Base-by-base conservation (phyloP, 1,140 invertebrate species). In the Ylistrum balloti region DNA sequence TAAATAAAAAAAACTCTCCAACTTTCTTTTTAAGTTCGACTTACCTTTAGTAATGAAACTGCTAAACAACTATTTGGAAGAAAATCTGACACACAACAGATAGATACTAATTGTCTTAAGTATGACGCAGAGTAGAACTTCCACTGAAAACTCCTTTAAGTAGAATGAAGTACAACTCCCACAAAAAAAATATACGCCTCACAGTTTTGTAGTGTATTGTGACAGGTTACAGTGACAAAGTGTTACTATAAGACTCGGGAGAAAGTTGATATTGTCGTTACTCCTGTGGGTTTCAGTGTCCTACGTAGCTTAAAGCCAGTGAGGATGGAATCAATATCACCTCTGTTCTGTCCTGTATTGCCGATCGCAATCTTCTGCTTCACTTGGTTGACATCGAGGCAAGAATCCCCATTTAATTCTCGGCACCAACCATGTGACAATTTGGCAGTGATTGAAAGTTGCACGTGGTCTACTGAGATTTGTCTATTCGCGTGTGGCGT, bases 361-460 rank as follows among this genome's bases (percentile, higher is more conserved):
- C 22, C 17, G 56, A 74, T 74, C 56, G n/a, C 56, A 74, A 74
- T 74, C 56, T 74, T 74, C 56, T 5, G n/a, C 56, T 74, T 17
- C 56, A 74, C 56, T 74, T 74, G 56, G 56, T 74, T 74, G 56
- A 74, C 56, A 74, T 28, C 22, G 22, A 74, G 56, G 56, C 56
- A 74, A 28, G 56, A 74, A 74, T 74, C 56, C 56, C 56, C 56
- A 74, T 74, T 74, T 74, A 74, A 74, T 74, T 74, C 56, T 74
- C 56, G 56, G 56, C 56, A 74, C 56, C 56, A 74, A 74, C 56
- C 56, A 74, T 74, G 56, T 74, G 56, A 74, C 56, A 74, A 74
- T 74, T 74, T 74, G 56, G 56, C 56, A 74, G 13, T 74, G 56
- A 74, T 74, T 74, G 56, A 74, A 74, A 74, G 56, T 74, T 74